Evolutionary conservation across 2,888 invertebrate species (phyloP).

Genomic region (Mesorhabditis spiculigera): DNA sequence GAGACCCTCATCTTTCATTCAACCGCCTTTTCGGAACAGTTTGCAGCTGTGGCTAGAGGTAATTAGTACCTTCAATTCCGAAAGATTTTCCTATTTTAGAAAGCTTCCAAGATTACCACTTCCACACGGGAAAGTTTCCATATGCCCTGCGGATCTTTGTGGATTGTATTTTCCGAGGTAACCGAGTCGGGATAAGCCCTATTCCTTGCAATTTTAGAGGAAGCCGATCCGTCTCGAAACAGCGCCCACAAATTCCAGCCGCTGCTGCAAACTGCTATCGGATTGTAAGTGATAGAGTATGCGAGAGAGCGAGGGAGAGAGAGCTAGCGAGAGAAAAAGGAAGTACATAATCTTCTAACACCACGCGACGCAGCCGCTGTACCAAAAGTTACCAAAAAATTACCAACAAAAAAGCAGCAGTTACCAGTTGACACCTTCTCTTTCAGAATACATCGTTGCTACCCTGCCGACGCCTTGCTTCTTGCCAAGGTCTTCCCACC

Average conservation of each 20-base stretch:
- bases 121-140: not conserved
- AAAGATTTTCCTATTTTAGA: not conserved
- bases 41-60: slow-evolving; percentile 5
- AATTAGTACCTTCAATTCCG: not conserved
- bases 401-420: no score
- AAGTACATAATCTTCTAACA: no score
- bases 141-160: slow-evolving; percentile 2
- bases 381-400: no score
- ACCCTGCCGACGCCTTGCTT: not conserved
- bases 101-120: slow-evolving; percentile 1
- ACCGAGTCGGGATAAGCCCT: not conserved
- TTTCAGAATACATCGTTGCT: not conserved
- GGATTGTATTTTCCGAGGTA: slow-evolving; percentile 1
- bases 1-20: not conserved
- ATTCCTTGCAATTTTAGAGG: not conserved
- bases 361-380: no score
- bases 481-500: not conserved
- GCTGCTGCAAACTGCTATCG: not conserved
- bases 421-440: not conserved
- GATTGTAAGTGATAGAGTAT: not conserved
- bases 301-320: no score
- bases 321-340: no score
- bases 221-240: slow-evolving; percentile 1
- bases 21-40: not conserved
- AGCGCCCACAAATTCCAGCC: not conserved